Conservation (phyloP, 1,140 invertebrate genomes). For the Thaumatotibia leucotreta region DNA sequence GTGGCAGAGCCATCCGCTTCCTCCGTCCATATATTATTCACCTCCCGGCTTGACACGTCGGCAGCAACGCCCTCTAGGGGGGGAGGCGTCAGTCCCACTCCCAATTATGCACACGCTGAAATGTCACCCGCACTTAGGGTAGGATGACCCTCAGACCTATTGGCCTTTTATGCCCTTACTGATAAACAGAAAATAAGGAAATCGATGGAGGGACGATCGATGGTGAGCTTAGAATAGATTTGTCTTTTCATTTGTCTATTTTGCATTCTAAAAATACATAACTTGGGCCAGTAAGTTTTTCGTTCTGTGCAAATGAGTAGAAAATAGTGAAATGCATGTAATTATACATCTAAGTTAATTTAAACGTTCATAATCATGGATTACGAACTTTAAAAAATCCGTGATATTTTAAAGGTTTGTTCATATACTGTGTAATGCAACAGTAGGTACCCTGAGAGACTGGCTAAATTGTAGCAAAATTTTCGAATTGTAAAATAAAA, state of each 20-base stretch:
- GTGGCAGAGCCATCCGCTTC: conserved; percentile 64
- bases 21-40: conserved; percentile 66
- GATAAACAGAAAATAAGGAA: background rate
- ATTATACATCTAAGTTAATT: background rate
- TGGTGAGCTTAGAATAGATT: background rate
- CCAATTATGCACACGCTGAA: conserved; percentile 71
- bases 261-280: background rate
- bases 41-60: conserved; percentile 64
- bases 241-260: background rate
- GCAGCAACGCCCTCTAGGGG: conserved; percentile 38
- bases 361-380: too few species aligned
- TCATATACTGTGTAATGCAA: too few species aligned
- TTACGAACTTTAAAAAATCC: too few species aligned
- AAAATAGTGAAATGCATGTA: background rate
- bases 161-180: conserved; percentile 60
- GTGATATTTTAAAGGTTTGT: too few species aligned
- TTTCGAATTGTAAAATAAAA: too few species aligned
- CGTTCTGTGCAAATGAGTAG: too few species aligned
- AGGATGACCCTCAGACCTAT: conserved; percentile 70
- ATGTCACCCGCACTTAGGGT: conserved; percentile 64
- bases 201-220: background rate
- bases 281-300: too few species aligned
- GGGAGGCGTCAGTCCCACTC: conserved; percentile 48
- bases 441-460: too few species aligned
- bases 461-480: too few species aligned